Conservation (phyloP, 2,888 invertebrate genomes). For the Rhodophaea formosa region DNA sequence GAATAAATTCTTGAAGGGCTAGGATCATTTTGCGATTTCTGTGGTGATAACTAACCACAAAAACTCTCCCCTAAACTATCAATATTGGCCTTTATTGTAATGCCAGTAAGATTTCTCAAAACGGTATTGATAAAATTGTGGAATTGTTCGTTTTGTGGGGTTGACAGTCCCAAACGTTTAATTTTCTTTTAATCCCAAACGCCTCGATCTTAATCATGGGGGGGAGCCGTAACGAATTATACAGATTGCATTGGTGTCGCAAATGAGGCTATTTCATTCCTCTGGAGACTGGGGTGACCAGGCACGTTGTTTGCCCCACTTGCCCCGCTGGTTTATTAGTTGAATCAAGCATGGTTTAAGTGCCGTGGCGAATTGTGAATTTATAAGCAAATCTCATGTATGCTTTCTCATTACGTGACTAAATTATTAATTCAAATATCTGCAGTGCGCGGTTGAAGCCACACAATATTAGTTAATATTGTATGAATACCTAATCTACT, state of each 20-base stretch:
- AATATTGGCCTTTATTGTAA: constrained; percentile 33
- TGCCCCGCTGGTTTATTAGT: constrained; percentile 44
- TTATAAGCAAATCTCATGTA: constrained; percentile 3
- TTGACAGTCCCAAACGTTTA: constrained; percentile 72
- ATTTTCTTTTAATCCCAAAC: constrained; percentile 80
- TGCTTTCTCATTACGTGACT: neutral
- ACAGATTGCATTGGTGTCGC: constrained; percentile 77
- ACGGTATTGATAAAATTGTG: constrained; percentile 28
- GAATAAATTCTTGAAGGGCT: constrained; percentile 73
- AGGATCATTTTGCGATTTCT: constrained; percentile 57
- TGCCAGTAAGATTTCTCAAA: constrained; percentile 28
- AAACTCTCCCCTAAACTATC: constrained; percentile 15
- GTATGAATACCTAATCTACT: too few relatives aligned
- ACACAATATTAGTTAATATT: too few relatives aligned
- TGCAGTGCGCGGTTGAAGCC: neutral
- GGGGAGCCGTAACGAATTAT: constrained; percentile 77
- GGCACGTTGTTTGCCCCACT: constrained; percentile 50
- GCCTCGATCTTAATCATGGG: constrained; percentile 72
- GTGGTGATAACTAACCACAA: constrained; percentile 49
- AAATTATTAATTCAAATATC: neutral
- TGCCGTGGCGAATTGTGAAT: constrained; percentile 15
- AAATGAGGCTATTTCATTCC: constrained; percentile 77
- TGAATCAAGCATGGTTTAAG: constrained; percentile 18
- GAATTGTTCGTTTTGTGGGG: constrained; percentile 49
- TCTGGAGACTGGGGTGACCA: constrained; percentile 60